Conservation (phyloP, 2,113 vertebrate genomes). For the Rhipidura dahli region DNA sequence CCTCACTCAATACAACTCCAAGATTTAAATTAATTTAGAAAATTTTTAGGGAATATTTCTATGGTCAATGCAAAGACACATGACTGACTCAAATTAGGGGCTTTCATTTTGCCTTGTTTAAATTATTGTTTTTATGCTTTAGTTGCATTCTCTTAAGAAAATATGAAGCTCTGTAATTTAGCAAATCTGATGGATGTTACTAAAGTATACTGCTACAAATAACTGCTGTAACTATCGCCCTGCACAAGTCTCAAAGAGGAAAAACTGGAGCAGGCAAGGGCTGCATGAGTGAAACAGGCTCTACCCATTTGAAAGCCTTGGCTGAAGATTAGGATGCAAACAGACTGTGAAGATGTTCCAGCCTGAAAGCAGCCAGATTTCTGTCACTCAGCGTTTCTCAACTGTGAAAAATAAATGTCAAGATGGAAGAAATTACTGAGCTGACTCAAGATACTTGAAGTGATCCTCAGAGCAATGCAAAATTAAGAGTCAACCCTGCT, state of each 20-base stretch:
- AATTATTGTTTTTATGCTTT: neutral
- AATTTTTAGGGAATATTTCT: neutral
- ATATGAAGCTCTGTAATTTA: neutral
- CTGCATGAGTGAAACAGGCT: neutral
- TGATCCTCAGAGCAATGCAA: neutral
- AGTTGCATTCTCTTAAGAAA: neutral
- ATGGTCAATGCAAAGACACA: neutral
- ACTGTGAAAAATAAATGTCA: neutral
- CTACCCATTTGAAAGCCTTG: neutral
- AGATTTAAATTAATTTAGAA: neutral
- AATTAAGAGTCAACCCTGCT: neutral
- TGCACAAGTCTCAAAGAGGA: neutral
- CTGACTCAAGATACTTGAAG: neutral
- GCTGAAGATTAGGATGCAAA: neutral
- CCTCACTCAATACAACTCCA: neutral
- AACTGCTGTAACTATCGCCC: neutral
- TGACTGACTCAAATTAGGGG: neutral
- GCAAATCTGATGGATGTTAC: neutral
- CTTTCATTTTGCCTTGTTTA: neutral
- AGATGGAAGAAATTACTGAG: neutral
- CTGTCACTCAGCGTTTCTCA: neutral
- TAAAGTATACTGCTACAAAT: neutral
- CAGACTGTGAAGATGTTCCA: neutral
- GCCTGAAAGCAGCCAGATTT: neutral
- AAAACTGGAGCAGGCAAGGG: neutral